These are phyloP conservation scores for Tipula lateralis DNA, from an alignment of 2,888 invertebrate genomes.

Conservation along the genomic window DNA sequence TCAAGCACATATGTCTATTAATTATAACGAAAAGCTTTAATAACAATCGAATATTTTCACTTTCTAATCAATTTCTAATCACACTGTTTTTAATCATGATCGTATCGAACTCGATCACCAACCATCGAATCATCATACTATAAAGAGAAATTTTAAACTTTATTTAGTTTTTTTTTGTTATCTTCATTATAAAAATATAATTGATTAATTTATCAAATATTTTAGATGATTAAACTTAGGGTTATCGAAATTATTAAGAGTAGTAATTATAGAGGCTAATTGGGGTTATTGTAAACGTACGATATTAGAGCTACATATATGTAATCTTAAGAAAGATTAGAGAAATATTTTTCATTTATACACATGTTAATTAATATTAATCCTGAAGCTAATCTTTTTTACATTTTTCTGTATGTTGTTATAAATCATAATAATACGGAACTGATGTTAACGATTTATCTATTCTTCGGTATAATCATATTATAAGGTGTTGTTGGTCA, in stretches of 20 bases:
- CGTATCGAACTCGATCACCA: neutral
- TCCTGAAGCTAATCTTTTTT: no score
- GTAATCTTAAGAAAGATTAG: no score
- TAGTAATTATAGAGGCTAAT: neutral
- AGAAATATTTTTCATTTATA: no score
- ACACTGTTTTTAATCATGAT: neutral
- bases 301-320: no score
- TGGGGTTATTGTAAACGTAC: neutral
- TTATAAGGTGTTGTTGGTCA: no score
- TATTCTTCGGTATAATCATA: no score
- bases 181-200: neutral
- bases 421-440: neutral
- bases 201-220: neutral
- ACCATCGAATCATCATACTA: neutral
- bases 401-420: neutral
- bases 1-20: neutral
- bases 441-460: no score
- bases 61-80: slow-evolving; percentile 14
- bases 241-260: neutral
- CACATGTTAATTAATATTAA: no score
- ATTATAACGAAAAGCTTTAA: neutral
- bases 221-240: neutral
- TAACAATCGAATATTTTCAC: neutral
- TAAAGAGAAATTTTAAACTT: neutral
- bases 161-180: neutral